These are phyloP conservation scores for Podiceps cristatus DNA, from an alignment of 2,113 vertebrate genomes.

Conservation along the genomic window DNA sequence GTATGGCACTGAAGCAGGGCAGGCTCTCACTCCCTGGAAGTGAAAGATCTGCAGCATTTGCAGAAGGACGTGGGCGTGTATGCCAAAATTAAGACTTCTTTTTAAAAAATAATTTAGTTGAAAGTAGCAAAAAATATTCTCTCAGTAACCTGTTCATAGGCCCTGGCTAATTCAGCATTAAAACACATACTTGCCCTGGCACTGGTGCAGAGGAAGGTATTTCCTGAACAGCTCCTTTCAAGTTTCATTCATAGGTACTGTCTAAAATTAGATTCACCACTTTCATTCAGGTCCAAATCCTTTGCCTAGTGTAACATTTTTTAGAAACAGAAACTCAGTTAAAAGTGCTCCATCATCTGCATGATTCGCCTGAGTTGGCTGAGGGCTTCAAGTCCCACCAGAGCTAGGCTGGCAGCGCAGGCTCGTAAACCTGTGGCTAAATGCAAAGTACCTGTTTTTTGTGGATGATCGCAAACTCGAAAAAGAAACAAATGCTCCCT, in stretches of 20 bases:
- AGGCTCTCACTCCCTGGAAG: background rate
- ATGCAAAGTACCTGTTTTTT: slow-evolving; percentile 58
- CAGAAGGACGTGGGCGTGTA: background rate
- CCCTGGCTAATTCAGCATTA: slow-evolving; percentile 73
- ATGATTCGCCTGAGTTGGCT: background rate
- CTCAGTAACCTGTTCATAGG: slow-evolving; percentile 80
- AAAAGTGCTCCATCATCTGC: slow-evolving; percentile 54
- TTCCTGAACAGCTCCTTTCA: slow-evolving; percentile 78
- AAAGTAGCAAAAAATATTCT: slow-evolving; percentile 72
- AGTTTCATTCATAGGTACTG: slow-evolving; percentile 84
- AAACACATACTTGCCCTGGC: slow-evolving; percentile 77
- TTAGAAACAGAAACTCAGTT: slow-evolving; percentile 68
- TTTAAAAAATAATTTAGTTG: background rate
- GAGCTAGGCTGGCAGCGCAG: background rate
- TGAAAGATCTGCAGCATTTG: background rate
- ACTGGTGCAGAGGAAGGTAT: slow-evolving; percentile 71
- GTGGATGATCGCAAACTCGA: background rate
- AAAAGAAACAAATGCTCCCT: background rate
- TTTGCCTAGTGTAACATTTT: slow-evolving; percentile 75
- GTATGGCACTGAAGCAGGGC: background rate
- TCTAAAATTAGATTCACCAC: slow-evolving; percentile 81
- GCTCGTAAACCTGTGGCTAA: slow-evolving; percentile 65
- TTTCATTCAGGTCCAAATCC: slow-evolving; percentile 79
- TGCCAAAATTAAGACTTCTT: background rate
- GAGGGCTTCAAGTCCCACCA: slow-evolving; percentile 22